Percentiles rank a stretch among this genome's conserved stretches.
Evolutionary conservation across 2,797 vertebrate species (phyloP).

Genomic region (Hydrocynus forskahlii): DNA sequence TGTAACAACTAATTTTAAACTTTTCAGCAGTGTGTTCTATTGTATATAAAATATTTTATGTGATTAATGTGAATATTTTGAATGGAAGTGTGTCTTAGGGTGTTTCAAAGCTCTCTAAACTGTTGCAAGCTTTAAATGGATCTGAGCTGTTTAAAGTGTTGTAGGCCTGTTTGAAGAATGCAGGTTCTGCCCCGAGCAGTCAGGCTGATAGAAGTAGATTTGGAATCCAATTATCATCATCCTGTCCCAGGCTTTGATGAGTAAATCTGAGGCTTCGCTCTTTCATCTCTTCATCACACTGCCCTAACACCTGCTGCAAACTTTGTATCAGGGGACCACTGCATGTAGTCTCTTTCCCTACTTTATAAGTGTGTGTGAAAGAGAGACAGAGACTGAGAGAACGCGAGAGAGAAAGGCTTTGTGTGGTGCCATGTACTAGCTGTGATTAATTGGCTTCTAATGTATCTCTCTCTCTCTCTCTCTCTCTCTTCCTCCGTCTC

Average conservation of each 20-base stretch:
- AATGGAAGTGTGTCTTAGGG: no score
- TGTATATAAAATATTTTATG: no score
- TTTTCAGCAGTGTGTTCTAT: no score
- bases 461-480: constrained; percentile 4
- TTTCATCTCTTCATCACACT: constrained; percentile 5
- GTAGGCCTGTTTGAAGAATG: not conserved
- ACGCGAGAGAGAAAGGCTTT: not conserved
- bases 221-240: not conserved
- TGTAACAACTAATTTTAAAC: no score
- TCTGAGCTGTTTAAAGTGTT: not conserved
- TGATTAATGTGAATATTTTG: no score
- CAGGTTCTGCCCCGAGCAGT: not conserved
- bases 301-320: not conserved
- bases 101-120: not conserved
- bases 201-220: not conserved
- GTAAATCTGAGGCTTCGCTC: not conserved
- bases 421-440: constrained; percentile 10
- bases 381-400: not conserved
- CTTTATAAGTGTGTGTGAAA: not conserved
- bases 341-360: not conserved
- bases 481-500: not conserved
- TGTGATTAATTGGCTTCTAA: constrained; percentile 33
- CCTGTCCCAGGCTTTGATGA: not conserved
- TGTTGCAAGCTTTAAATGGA: no score
- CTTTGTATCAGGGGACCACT: not conserved